Evolutionary conservation across 35 echinoderm and acorn worm species (phyloP), one percentile per base, ranked within the genome.

Genomic region (Nesometra sesokonis): DNA sequence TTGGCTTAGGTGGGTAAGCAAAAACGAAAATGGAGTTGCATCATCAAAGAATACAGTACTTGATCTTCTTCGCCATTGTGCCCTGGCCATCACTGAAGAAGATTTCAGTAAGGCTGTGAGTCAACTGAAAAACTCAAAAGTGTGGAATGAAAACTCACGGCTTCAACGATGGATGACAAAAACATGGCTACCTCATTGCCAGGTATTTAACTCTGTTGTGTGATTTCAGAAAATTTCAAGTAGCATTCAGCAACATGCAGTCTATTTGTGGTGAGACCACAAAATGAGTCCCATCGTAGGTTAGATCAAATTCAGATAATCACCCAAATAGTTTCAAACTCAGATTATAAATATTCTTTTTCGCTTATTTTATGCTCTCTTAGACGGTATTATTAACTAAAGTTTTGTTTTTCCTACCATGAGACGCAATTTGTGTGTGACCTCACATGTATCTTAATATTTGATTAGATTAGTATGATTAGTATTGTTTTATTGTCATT

Each of bases 1-100:
- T 27, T 87, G 86, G 86, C 32, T 35, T 29, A 79, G 86, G 27
- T 87, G 86, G 86, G 36, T 87, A 32, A 87, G 39, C 21, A 79
- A 76, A 36, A 30, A 4, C 17, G 67, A 87, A 23, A 87, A 87
- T 80, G 86, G 67, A 35, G 86, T 87, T 30, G 29, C 34, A 35
- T 5, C 11, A 11, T 78, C 37, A 5, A 87, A 78, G 36, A 76
- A 87, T 11, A 34, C 21, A 29, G 77, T 87, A 19, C 77, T 87
- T 57, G 77, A 57, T 35, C 30, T 32, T 17, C 29, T 78, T 34
- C 32, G 86, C 3, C 32, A 77, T 29, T 77, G 47, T 35, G 86
- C 86, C 8, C 32, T 35, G 27, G 76, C 86, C 5, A 37, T 0
- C 31, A 80, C 67, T 79, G 67, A 79, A 29, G 0, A 9, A 11